These are phyloP conservation scores for Ageneiosus marmoratus DNA, from an alignment of 2,113 vertebrate genomes.

Conservation along the genomic window DNA sequence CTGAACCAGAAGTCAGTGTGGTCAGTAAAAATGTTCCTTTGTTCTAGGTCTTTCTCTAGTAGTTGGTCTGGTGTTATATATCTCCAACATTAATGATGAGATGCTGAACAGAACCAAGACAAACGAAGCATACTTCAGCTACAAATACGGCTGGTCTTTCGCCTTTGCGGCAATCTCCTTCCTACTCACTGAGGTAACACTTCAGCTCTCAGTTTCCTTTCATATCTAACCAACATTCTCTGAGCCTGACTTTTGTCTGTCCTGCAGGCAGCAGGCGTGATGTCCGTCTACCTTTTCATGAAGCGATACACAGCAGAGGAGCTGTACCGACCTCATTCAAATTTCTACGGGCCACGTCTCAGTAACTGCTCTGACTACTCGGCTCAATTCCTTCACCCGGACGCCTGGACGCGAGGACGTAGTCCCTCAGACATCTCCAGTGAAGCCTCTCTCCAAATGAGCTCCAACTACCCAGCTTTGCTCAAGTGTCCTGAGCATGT, in stretches of 20 bases:
- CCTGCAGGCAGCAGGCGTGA: constrained; percentile 83
- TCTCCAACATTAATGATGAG: constrained; percentile 91
- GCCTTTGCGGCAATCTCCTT: constrained; percentile 90
- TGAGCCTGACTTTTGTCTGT: neutral
- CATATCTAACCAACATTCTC: neutral
- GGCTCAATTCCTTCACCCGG: constrained; percentile 87
- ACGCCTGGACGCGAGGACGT: constrained; percentile 81
- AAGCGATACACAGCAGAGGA: constrained; percentile 89
- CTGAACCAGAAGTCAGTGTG: neutral
- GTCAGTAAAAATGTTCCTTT: neutral
- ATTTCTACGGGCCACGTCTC: constrained; percentile 86
- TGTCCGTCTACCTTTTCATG: constrained; percentile 93
- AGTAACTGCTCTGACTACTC: constrained; percentile 94
- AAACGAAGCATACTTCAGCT: constrained; percentile 86
- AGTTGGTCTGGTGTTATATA: constrained; percentile 89
- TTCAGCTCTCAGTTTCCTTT: neutral
- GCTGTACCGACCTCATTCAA: constrained; percentile 83
- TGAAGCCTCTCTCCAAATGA: constrained; percentile 88
- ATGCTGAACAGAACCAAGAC: constrained; percentile 88
- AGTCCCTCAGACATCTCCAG: constrained; percentile 89
- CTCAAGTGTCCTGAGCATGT: constrained; percentile 91
- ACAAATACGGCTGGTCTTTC: constrained; percentile 91
- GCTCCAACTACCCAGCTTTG: constrained; percentile 84
- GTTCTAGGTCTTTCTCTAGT: constrained; percentile 84
- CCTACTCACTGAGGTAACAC: constrained; percentile 86